Base-by-base conservation (phyloP, 2,888 invertebrate species). In the Cheilosia soror region DNA sequence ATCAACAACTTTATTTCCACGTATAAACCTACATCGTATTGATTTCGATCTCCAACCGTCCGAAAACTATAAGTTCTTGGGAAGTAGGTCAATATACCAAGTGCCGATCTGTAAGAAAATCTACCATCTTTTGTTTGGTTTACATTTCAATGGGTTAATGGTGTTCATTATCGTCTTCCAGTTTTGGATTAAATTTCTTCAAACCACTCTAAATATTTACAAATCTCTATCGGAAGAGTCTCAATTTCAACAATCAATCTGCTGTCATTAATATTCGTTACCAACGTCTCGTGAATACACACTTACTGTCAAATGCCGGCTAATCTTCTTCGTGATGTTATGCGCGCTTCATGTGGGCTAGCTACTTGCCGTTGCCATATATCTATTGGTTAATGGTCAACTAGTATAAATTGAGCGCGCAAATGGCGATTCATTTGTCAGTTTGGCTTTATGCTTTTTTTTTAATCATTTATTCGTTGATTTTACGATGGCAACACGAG, bases 291-390 rank as follows among this genome's bases (percentile, higher is more conserved):
- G 63, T 78, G 73, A 65, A 63, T 57, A 79, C 63, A 65, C 83
- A 78, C 62, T 84, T 79, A 60, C 63, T 66, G 78, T 63, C 83
- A 78, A 78, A 79, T 73, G 69, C 78, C 79, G 69, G 69, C 73
- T 84, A 75, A 84, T 79, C 79, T 69, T 84, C 73, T 79, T 68
- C 83, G 73, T 79, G 83, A 75, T 44, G 83, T 53, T 57, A 84
- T 84, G 83, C 44, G 49, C 60, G 68, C 55, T 73, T 37, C 11
- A 37, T 33, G 33, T 37, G 33, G 33, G 33, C 37, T 37, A 37
- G 11, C 11, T 11, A 11, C 37, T 37, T 37, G 37, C 37, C 25
- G 73, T 77, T 53, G 15, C 13, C 68, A 66, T 44, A 66, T 44
- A 63, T 75, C 49, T 62, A 27, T 49, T 72, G 65, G 37, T 29